Evolutionary conservation across 2,113 vertebrate genomes (phyloP).

Genomic region (Oryctolagus cuniculus): mOryCun1.1 NC_091453.1:25034001-25034500

Average conservation of each 20-base stretch:
- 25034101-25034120: slow-evolving; percentile 15
- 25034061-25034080: neutral
- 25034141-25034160: neutral
- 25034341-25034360: slow-evolving; percentile 32
- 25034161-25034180: neutral
- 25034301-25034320: slow-evolving; percentile 21
- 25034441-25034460: slow-evolving; percentile 10
- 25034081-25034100: neutral
- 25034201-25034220: slow-evolving; percentile 38
- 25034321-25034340: slow-evolving; percentile 36
- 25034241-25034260: neutral
- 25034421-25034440: slow-evolving; percentile 26
- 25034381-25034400: slow-evolving; percentile 62
- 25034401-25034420: slow-evolving; percentile 49
- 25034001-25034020: slow-evolving; percentile 42
- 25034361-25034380: slow-evolving; percentile 52
- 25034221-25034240: slow-evolving; percentile 41
- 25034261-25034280: neutral
- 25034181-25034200: neutral
- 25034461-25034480: neutral
- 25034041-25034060: neutral
- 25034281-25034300: neutral
- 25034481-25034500: neutral
- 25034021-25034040: slow-evolving; percentile 3
- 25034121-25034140: neutral